Evolutionary conservation across 2,797 vertebrate genomes (phyloP).

Genomic region (Protosalanx chinensis): DNA sequence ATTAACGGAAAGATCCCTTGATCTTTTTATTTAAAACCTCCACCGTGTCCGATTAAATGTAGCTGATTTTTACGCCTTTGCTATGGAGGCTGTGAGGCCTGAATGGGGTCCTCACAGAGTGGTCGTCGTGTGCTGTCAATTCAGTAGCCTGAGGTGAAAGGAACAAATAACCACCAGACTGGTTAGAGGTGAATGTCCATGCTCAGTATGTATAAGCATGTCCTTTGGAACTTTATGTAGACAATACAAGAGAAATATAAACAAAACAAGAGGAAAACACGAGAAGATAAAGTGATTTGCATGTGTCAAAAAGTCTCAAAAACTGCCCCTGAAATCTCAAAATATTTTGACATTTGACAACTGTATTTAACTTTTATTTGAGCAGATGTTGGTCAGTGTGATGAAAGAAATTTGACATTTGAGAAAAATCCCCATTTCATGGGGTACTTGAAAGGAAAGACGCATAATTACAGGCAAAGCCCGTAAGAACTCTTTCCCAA

Average conservation of each 20-base stretch:
- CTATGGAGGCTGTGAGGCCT: slow-evolving; percentile 51
- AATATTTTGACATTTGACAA: neutral
- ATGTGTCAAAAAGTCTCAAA: neutral
- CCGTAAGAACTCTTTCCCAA: slow-evolving; percentile 54
- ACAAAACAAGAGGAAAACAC: neutral
- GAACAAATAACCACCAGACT: slow-evolving; percentile 44
- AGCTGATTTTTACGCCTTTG: slow-evolving; percentile 69
- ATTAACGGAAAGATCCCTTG: slow-evolving; percentile 71
- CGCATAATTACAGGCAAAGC: slow-evolving; percentile 60
- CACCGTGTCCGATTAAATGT: slow-evolving; percentile 74
- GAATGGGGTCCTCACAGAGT: slow-evolving; percentile 61
- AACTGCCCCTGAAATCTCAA: neutral
- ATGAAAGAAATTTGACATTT: neutral
- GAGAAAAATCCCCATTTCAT: neutral
- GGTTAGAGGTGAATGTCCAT: slow-evolving; percentile 15
- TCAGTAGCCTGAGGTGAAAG: slow-evolving; percentile 41
- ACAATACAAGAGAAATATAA: neutral
- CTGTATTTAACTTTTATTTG: neutral
- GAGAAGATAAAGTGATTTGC: neutral
- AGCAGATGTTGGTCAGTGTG: neutral
- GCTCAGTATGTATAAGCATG: slow-evolving; percentile 5
- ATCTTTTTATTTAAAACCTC: slow-evolving; percentile 66
- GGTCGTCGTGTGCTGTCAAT: slow-evolving; percentile 53
- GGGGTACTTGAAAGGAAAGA: slow-evolving; percentile 47
- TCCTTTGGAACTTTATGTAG: neutral